Conservation (phyloP, 2,888 invertebrate species). For the Crematogaster levior region DNA sequence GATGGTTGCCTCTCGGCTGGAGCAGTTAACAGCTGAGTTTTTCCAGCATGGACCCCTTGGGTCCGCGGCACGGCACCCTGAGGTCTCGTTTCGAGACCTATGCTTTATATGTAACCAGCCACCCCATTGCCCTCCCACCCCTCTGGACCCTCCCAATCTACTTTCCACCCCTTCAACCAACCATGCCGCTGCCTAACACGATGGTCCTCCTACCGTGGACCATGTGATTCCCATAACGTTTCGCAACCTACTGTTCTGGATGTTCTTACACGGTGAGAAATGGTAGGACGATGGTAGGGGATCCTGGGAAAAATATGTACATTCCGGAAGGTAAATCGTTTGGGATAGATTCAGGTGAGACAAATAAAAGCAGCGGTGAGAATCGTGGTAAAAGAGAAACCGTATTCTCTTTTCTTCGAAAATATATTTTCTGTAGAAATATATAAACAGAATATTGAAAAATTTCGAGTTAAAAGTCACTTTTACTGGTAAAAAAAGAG, state of each 20-base stretch:
- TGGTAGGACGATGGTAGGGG: not conserved
- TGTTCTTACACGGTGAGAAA: conserved; percentile 54
- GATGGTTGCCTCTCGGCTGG: conserved; percentile 66
- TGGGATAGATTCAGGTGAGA: conserved; percentile 1
- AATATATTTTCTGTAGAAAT: not conserved
- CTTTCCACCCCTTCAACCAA: conserved; percentile 35
- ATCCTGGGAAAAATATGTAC: conserved; percentile 34
- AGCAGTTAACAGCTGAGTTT: conserved; percentile 83
- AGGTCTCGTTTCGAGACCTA: conserved; percentile 83
- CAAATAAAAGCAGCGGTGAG: no score
- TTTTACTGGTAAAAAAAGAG: not conserved
- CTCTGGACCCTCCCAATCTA: conserved; percentile 42
- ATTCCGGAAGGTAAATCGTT: conserved; percentile 42
- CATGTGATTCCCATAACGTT: conserved; percentile 56
- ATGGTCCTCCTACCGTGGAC: conserved; percentile 43
- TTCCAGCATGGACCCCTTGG: conserved; percentile 83
- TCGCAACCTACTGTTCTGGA: conserved; percentile 49
- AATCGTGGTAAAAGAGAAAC: not conserved
- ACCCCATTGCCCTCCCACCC: conserved; percentile 36
- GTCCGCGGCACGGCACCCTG: conserved; percentile 81
- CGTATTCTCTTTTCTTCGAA: not conserved
- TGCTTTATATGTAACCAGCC: conserved; percentile 81
- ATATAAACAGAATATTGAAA: not conserved
- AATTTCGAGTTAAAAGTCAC: not conserved
- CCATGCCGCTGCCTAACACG: conserved; percentile 24